Conservation (phyloP, 2,888 invertebrate species). For the Trissonchulus sp. region DNA sequence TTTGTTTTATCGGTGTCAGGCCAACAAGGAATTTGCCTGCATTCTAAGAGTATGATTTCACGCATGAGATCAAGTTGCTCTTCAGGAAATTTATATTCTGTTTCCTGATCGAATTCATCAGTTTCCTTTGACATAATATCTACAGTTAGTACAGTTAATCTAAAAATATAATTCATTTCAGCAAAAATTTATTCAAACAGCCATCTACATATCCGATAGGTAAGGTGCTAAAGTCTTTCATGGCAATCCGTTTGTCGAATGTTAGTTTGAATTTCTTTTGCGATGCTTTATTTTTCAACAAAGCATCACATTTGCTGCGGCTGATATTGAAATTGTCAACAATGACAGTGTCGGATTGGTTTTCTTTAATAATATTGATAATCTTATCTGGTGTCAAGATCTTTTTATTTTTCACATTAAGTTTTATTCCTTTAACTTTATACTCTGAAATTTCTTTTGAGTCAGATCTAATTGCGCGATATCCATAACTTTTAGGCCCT, state of each 20-base stretch:
- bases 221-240: neutral
- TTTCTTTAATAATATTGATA: neutral
- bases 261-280: neutral
- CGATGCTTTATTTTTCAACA: neutral
- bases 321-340: neutral
- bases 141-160: no score
- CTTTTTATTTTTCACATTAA: neutral
- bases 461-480: neutral
- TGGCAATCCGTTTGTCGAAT: neutral
- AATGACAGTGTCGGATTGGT: neutral
- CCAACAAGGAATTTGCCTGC: no score
- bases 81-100: no score
- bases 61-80: no score
- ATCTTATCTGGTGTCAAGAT: neutral
- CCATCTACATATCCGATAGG: neutral
- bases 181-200: neutral
- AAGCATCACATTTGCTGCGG: neutral
- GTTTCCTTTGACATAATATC: no score
- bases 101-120: no score
- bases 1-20: no score
- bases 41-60: no score
- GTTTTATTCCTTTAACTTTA: neutral
- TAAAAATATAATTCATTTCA: no score
- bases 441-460: neutral
- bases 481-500: conserved; percentile 11